These are phyloP conservation scores for Hypsibius dujardini DNA, from an alignment of 1,140 invertebrate species.

Conservation along the genomic window DNA sequence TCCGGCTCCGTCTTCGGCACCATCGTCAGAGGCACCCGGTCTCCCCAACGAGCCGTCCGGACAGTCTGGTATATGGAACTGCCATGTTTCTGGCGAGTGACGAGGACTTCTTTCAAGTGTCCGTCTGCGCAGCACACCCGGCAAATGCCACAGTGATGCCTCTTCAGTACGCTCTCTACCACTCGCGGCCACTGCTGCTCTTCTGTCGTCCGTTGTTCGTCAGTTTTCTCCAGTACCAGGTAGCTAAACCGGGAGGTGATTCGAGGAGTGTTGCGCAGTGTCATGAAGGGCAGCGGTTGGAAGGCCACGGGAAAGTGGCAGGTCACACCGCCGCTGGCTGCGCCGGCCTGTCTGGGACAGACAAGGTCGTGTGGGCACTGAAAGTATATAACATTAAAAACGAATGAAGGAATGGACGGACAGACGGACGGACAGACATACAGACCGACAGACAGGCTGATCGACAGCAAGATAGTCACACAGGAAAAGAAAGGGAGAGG, in stretches of 20 bases:
- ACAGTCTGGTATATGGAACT: not conserved
- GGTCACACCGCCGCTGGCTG: constrained; percentile 24
- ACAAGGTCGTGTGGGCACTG: constrained; percentile 58
- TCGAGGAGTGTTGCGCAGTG: not conserved
- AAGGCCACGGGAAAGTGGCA: constrained; percentile 9
- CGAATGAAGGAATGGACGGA: too few species aligned
- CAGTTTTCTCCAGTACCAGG: constrained; percentile 30
- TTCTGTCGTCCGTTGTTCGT: constrained; percentile 41
- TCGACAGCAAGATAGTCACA: too few species aligned
- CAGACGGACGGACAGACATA: too few species aligned
- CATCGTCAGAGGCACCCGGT: constrained; percentile 6
- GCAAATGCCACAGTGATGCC: constrained; percentile 53
- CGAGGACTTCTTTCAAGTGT: constrained; percentile 52
- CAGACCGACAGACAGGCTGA: too few species aligned
- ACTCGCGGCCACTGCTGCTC: constrained; percentile 54
- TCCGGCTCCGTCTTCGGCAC: not conserved
- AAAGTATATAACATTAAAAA: constrained; percentile 26
- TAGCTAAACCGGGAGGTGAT: constrained; percentile 43
- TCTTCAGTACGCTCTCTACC: constrained; percentile 45
- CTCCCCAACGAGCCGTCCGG: not conserved
- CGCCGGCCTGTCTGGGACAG: constrained; percentile 48
- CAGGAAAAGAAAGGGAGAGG: too few species aligned
- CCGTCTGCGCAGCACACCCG: constrained; percentile 54
- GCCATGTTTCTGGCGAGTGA: constrained; percentile 52
- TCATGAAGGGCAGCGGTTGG: constrained; percentile 4